These are phyloP conservation scores for Vanacampus margaritifer DNA, from an alignment of 2,113 vertebrate species.

Conservation along the genomic window DNA sequence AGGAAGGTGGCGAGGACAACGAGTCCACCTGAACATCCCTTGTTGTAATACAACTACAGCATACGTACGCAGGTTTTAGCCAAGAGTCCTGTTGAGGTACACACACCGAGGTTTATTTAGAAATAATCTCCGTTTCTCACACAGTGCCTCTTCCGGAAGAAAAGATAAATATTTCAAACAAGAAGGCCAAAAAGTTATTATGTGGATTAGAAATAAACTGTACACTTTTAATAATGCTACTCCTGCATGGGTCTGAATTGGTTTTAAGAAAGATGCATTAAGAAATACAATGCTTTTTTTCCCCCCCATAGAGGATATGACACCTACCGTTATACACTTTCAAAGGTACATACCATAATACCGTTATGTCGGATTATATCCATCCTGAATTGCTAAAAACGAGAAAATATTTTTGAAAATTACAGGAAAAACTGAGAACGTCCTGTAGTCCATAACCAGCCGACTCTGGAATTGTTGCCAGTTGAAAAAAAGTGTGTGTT, in stretches of 20 bases:
- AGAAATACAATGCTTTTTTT: too few relatives aligned
- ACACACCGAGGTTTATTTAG: conserved; percentile 2
- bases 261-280: background rate
- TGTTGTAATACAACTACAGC: conserved; percentile 11
- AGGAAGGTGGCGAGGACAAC: conserved; percentile 64
- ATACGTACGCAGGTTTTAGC: conserved; percentile 18
- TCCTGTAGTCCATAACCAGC: too few relatives aligned
- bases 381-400: too few relatives aligned
- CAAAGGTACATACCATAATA: too few relatives aligned
- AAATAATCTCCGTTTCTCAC: background rate
- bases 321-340: background rate
- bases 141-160: background rate
- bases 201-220: background rate
- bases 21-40: conserved; percentile 20
- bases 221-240: background rate
- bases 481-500: too few relatives aligned
- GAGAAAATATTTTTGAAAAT: too few relatives aligned
- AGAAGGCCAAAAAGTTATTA: background rate
- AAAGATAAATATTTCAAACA: background rate
- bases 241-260: background rate
- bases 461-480: too few relatives aligned
- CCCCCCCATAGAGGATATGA: background rate
- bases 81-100: background rate
- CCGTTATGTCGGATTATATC: too few relatives aligned
- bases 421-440: too few relatives aligned